Evolutionary conservation across 2,888 invertebrate genomes (phyloP).

Genomic region (Noctua janthina): DNA sequence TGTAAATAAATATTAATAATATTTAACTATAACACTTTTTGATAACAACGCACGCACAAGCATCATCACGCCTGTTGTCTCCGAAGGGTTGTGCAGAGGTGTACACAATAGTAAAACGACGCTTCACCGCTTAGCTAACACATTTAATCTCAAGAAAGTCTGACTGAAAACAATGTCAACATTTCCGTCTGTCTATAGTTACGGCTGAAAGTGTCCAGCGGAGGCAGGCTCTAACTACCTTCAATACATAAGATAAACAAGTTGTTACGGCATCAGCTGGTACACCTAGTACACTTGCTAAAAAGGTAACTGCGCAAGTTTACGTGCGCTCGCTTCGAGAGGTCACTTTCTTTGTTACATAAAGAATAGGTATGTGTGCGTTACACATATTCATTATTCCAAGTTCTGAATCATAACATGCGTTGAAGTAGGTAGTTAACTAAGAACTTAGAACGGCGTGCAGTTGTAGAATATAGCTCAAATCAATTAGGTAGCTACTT

Average conservation of each 20-base stretch:
- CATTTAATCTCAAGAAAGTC: neutral
- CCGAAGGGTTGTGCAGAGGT: no score
- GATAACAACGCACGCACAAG: no score
- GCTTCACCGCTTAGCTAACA: neutral
- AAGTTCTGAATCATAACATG: conserved; percentile 47
- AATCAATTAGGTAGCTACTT: neutral
- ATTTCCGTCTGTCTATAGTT: neutral
- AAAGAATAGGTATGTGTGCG: conserved; percentile 55
- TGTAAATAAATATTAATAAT: no score
- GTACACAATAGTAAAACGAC: no score
- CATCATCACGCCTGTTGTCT: no score
- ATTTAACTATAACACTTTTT: no score
- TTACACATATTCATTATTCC: conserved; percentile 55
- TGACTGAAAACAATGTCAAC: conserved; percentile 5
- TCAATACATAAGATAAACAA: conserved; percentile 48
- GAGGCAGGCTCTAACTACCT: conserved; percentile 31
- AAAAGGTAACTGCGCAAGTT: conserved; percentile 65
- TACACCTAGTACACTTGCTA: conserved; percentile 52
- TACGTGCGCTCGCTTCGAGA: conserved; percentile 62
- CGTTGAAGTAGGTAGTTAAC: neutral
- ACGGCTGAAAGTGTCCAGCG: conserved; percentile 33
- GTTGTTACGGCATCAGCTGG: conserved; percentile 44
- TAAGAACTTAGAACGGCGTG: neutral
- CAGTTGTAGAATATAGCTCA: neutral
- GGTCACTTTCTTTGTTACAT: conserved; percentile 74